Evolutionary conservation across 2,888 invertebrate species (phyloP).

Genomic region (Eupithecia dodoneata): DNA sequence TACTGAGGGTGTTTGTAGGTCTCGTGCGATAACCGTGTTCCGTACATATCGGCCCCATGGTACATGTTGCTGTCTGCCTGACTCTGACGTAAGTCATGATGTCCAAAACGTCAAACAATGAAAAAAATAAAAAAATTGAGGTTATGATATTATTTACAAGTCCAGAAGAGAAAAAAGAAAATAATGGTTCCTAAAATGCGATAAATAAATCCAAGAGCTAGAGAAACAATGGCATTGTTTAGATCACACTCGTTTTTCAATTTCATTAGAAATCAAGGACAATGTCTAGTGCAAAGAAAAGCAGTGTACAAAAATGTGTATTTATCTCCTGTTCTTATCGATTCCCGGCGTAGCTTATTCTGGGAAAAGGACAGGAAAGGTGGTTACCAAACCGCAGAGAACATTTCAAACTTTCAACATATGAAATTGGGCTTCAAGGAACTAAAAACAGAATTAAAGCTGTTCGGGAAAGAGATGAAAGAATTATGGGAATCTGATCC

Average conservation of each 20-base stretch:
- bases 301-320: constrained; percentile 48
- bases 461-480: constrained; percentile 88
- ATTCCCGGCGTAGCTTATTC: constrained; percentile 71
- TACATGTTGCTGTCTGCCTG: background rate
- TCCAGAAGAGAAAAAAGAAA: background rate
- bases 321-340: constrained; percentile 46
- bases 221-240: constrained; percentile 50
- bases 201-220: background rate
- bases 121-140: background rate
- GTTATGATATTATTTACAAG: background rate
- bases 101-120: background rate
- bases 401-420: constrained; percentile 78
- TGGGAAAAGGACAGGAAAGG: constrained; percentile 85
- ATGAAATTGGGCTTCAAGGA: constrained; percentile 87
- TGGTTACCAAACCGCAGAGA: constrained; percentile 79
- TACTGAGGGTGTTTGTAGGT: too few relatives aligned
- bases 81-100: background rate
- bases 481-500: constrained; percentile 87
- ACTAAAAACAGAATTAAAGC: constrained; percentile 86
- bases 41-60: too few relatives aligned
- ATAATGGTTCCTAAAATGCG: background rate
- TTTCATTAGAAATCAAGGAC: constrained; percentile 48
- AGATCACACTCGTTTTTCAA: constrained; percentile 48
- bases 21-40: too few relatives aligned
- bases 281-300: constrained; percentile 56